A percentile compares a stretch with the other conserved stretches of the same genome.
Evolutionary conservation across 2,888 invertebrate genomes (phyloP).

Genomic region (Oscheius myriophilus): DNA sequence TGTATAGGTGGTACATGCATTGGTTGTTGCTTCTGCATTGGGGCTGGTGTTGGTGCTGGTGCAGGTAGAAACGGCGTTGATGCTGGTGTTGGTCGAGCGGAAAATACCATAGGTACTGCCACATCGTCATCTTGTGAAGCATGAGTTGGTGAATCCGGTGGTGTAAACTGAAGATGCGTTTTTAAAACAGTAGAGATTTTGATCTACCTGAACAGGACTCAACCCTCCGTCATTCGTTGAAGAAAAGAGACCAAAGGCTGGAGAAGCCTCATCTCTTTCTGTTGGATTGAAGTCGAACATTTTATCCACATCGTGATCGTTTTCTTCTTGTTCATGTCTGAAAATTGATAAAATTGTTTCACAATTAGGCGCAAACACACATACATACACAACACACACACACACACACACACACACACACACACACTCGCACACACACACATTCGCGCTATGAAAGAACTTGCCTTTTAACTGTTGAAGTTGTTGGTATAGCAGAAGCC

Average conservation of each 20-base stretch:
- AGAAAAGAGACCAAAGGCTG: slow-evolving; percentile 6
- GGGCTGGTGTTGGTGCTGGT: slow-evolving; percentile 3
- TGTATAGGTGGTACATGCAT: neutral
- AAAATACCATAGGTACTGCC: too few species aligned
- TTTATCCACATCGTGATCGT: slow-evolving; percentile 5
- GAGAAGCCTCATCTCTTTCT: slow-evolving; percentile 6
- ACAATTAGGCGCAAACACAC: too few species aligned
- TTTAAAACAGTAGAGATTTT: neutral
- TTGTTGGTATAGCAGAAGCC: slow-evolving; percentile 5
- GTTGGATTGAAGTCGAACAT: slow-evolving; percentile 6
- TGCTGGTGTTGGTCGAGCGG: neutral
- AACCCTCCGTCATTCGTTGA: slow-evolving; percentile 21
- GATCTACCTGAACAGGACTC: slow-evolving; percentile 35
- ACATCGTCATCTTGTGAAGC: slow-evolving; percentile 23
- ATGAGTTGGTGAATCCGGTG: slow-evolving; percentile 55
- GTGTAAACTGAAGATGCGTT: slow-evolving; percentile 52
- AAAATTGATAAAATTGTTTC: neutral
- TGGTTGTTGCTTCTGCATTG: neutral
- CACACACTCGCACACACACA: slow-evolving; percentile 6
- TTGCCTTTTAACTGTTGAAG: slow-evolving; percentile 15
- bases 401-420: slow-evolving; percentile 14
- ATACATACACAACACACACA: too few species aligned
- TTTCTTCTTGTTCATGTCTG: slow-evolving; percentile 6
- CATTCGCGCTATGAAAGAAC: slow-evolving; percentile 12
- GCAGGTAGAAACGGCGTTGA: slow-evolving; percentile 4